Conservation (phyloP, 2,797 vertebrate genomes). For the Neoniphon sammara region DNA sequence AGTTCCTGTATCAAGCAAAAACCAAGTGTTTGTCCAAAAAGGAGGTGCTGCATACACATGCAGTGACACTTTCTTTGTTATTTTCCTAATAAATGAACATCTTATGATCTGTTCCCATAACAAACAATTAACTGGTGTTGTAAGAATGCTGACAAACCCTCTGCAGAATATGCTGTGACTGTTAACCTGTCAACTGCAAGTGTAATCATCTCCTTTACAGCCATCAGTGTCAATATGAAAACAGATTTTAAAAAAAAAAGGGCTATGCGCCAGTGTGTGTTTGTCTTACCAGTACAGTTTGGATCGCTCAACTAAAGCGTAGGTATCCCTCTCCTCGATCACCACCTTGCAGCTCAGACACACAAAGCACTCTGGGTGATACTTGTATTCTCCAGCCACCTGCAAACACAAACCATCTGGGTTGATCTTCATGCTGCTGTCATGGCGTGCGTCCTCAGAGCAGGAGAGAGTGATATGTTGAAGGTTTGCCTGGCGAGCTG, state of each 20-base stretch:
- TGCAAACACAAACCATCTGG: slow-evolving; percentile 71
- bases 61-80: not conserved
- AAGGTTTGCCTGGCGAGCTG: not conserved
- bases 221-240: not conserved
- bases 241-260: slow-evolving; percentile 1
- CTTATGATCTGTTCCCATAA: not conserved
- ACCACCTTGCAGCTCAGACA: slow-evolving; percentile 96
- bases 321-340: slow-evolving; percentile 94
- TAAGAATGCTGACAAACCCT: too few relatives aligned
- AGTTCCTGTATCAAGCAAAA: too few relatives aligned
- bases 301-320: slow-evolving; percentile 92
- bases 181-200: not conserved
- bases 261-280: not conserved
- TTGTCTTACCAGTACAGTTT: slow-evolving; percentile 94
- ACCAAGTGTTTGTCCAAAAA: not conserved
- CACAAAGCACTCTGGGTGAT: slow-evolving; percentile 97
- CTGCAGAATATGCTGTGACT: too few relatives aligned
- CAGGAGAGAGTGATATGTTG: not conserved
- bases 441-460: not conserved
- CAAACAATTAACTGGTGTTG: slow-evolving; percentile 1
- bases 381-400: slow-evolving; percentile 98
- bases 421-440: slow-evolving; percentile 20
- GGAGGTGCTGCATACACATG: not conserved
- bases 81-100: not conserved
- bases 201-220: not conserved